Conservation (phyloP, 1,140 invertebrate genomes). For the Cryptotermes secundus region DNA sequence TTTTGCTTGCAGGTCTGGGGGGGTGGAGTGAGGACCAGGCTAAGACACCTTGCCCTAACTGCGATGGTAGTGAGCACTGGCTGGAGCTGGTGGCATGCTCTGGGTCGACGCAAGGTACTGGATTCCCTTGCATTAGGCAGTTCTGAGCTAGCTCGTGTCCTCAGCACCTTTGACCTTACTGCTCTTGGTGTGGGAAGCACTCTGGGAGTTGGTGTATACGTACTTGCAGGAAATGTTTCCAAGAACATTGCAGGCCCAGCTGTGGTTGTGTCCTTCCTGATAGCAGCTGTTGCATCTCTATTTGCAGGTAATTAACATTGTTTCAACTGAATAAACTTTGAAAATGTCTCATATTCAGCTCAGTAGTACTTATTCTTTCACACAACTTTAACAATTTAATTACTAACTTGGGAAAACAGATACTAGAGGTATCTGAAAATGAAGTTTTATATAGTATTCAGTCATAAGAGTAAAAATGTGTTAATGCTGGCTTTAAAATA, state of each 20-base stretch:
- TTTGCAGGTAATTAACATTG: constrained; percentile 66
- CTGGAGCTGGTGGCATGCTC: constrained; percentile 44
- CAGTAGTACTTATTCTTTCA: too few relatives aligned
- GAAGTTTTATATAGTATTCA: too few relatives aligned
- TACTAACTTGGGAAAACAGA: too few relatives aligned
- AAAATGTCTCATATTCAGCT: too few relatives aligned
- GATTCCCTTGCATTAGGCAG: constrained; percentile 47
- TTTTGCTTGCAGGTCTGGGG: too few relatives aligned
- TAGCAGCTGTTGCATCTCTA: constrained; percentile 81
- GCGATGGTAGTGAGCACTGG: background rate
- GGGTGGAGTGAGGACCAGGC: too few relatives aligned
- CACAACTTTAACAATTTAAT: too few relatives aligned
- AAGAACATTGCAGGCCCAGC: constrained; percentile 74
- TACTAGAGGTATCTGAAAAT: too few relatives aligned
- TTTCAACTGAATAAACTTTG: too few relatives aligned
- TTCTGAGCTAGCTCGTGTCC: constrained; percentile 62
- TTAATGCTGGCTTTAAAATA: too few relatives aligned
- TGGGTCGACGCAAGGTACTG: constrained; percentile 54
- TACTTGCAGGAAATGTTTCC: constrained; percentile 82
- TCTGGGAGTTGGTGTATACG: constrained; percentile 85
- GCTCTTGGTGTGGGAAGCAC: constrained; percentile 82
- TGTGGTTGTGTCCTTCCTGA: constrained; percentile 78
- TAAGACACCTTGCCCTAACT: too few relatives aligned
- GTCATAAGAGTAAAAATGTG: too few relatives aligned
- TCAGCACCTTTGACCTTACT: constrained; percentile 74